Percentiles rank a stretch among this genome's conserved stretches.
Evolutionary conservation across 2,113 vertebrate species (phyloP).

Genomic region (Rhipidura dahli): DNA sequence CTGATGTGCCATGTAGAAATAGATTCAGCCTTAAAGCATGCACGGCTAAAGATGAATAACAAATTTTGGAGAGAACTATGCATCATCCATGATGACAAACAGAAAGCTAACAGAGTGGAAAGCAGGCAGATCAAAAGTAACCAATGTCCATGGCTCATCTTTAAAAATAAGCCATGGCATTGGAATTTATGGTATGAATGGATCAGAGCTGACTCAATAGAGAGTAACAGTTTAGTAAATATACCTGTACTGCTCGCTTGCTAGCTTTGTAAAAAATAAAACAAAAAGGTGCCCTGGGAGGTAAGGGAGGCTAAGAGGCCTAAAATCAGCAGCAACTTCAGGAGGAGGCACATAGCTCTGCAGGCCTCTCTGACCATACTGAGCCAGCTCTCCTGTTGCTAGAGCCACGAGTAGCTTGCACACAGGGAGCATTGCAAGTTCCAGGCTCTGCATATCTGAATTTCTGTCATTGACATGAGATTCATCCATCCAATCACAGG

Average conservation of each 20-base stretch:
- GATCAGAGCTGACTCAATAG: neutral
- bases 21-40: neutral
- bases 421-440: neutral
- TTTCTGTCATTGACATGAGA: neutral
- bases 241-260: neutral
- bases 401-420: accelerated
- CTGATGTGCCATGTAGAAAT: neutral
- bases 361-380: neutral
- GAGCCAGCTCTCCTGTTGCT: accelerated
- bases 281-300: neutral
- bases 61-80: neutral
- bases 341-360: neutral
- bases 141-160: neutral
- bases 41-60: neutral
- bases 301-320: neutral
- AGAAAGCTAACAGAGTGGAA: neutral
- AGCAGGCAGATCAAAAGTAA: neutral
- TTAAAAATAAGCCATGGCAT: neutral
- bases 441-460: neutral
- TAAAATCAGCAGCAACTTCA: neutral
- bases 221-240: neutral
- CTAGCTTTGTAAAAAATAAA: neutral
- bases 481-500: neutral
- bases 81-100: neutral
- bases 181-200: neutral